Base-by-base conservation (phyloP, 2,113 vertebrate species). In the Anas platyrhynchos region DNA sequence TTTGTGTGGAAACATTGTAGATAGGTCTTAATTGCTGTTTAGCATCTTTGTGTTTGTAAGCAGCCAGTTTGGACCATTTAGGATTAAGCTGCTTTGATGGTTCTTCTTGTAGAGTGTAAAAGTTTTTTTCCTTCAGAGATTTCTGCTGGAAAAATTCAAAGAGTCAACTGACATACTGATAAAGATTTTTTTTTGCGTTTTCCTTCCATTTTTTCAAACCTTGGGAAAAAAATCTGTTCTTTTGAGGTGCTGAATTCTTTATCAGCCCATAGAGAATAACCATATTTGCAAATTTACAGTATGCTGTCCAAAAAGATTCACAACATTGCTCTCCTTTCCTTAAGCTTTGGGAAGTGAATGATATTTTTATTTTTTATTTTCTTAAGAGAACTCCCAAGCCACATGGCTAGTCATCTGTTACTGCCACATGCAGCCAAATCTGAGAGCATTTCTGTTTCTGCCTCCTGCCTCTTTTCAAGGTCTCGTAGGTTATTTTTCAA, bases 391-490 rank as follows among this genome's bases (percentile, higher is more conserved):
- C 22, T 95, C 83, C 73, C 43, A 91, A 85, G 46, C 73, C 77
- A 92, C 92, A 78, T 94, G 88, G 68, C 43, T 48, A n/a, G 12
- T 93, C 80, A 74, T 93, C 94, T 97, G 80, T 88, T 81, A 82
- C 32, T 92, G 86, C 77, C 73, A 95, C 83, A 66, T 38, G 38
- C 73, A 93, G 38, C 62, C 80, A 86, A 94, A 91, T 76, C 69
- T 84, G 83, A 0, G 0, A 84, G 67, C 0, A 0, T 54, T 92
- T 89, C 86, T 85, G 41, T 41, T 87, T 84, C 38, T 87, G 34
- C 67, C 44, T 76, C 43, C 48, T 92, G 55, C n/a, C 56, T 50
- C 58, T 89, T 94, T 83, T 84, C 44, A 83, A 87, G 77, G 66
- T 67, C 68, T 83, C n/a, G 22, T 31, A 56, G 46, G 23, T 75